These are phyloP conservation scores for Lamellibrachia columna DNA, from an alignment of 2,888 invertebrate species.

Conservation along the genomic window DNA sequence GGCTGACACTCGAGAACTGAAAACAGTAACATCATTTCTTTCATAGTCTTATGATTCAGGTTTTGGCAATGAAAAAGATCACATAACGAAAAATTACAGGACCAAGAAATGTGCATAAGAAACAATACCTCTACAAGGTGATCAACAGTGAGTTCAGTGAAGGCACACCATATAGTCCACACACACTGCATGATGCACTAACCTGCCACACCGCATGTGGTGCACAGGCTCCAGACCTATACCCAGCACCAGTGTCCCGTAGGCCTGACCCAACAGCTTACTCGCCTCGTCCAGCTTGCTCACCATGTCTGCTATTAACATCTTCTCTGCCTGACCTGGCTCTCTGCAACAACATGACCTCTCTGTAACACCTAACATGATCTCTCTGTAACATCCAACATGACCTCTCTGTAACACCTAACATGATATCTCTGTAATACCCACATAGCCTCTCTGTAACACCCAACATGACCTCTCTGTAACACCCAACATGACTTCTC, in stretches of 20 bases:
- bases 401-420: too few relatives aligned
- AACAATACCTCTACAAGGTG: not conserved
- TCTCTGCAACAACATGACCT: constrained; percentile 46
- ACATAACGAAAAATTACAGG: not conserved
- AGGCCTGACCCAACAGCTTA: constrained; percentile 60
- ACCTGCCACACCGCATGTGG: constrained; percentile 63
- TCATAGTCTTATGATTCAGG: not conserved
- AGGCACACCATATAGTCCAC: not conserved
- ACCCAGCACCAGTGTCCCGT: constrained; percentile 62
- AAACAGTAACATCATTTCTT: constrained; percentile 22
- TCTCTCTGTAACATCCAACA: too few relatives aligned
- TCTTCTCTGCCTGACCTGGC: constrained; percentile 57
- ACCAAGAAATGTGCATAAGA: not conserved
- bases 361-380: not conserved
- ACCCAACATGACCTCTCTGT: not conserved
- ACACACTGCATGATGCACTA: constrained; percentile 37
- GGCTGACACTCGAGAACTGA: constrained; percentile 61
- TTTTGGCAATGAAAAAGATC: not conserved
- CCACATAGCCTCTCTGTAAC: constrained; percentile 46
- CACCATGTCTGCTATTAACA: constrained; percentile 51
- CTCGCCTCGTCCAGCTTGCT: constrained; percentile 56
- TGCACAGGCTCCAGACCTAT: constrained; percentile 60
- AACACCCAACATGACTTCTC: not conserved
- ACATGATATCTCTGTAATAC: too few relatives aligned
- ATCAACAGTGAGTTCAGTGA: not conserved